Evolutionary conservation across 2,888 invertebrate species (phyloP).

Genomic region (Electrophaes corylata): DNA sequence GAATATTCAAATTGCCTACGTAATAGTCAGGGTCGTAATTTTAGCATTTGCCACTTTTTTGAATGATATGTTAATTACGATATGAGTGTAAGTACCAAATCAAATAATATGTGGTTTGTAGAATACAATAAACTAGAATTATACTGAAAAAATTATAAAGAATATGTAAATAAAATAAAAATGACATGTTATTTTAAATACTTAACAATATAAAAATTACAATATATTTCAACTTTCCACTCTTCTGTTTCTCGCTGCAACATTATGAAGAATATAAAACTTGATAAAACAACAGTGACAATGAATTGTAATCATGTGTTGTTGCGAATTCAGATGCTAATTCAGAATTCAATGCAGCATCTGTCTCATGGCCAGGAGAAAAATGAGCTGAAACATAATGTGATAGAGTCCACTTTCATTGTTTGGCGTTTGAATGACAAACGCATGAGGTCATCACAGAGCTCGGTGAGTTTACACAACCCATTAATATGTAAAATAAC

Average conservation of each 20-base stretch:
- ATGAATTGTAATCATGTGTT: constrained; percentile 7
- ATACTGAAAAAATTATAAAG: too few species aligned
- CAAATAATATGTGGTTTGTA: too few species aligned
- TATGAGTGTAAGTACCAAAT: too few species aligned
- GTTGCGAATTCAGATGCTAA: constrained; percentile 12
- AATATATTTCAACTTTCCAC: too few species aligned
- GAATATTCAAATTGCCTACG: neutral
- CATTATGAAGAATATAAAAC: neutral
- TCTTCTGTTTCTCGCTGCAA: neutral
- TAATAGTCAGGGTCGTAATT: neutral
- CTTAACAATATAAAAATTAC: too few species aligned
- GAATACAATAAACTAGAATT: too few species aligned
- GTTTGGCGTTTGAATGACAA: constrained; percentile 33
- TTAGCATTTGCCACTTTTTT: too few species aligned
- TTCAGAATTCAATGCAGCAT: constrained; percentile 26
- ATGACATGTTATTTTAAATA: too few species aligned
- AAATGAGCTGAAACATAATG: constrained; percentile 23
- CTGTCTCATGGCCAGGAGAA: constrained; percentile 15
- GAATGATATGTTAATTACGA: too few species aligned
- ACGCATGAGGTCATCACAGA: constrained; percentile 55
- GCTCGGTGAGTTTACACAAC: constrained; percentile 47
- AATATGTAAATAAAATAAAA: too few species aligned
- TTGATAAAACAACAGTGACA: neutral
- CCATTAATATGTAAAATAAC: constrained; percentile 47
- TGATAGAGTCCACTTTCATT: constrained; percentile 25